Conservation (phyloP, 64 coral and sea anemone genomes). For the Acropora yongei region DNA sequence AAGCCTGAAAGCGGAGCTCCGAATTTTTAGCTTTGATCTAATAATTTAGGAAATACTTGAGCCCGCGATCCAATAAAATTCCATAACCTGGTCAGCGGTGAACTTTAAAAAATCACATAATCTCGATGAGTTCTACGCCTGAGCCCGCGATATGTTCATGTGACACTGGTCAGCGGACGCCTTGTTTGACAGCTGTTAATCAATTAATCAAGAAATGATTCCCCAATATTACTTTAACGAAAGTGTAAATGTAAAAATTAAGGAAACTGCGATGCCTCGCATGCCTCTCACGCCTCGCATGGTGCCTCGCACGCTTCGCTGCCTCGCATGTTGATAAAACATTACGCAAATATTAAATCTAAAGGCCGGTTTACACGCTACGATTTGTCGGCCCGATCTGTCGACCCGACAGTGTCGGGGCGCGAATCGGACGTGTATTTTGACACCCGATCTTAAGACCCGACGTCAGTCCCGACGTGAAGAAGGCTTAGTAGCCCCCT, state of each 20-base stretch:
- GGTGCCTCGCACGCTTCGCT: no score
- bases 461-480: no score
- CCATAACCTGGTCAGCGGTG: neutral
- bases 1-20: neutral
- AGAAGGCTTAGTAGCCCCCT: no score
- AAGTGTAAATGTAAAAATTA: neutral
- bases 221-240: neutral
- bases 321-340: no score
- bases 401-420: no score
- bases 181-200: neutral
- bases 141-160: neutral
- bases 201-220: neutral
- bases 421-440: no score
- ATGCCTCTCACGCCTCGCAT: neutral
- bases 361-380: no score
- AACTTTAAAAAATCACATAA: neutral
- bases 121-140: neutral
- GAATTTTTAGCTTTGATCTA: neutral
- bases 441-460: no score
- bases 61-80: neutral
- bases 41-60: neutral
- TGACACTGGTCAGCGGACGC: neutral
- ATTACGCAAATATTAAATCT: no score
- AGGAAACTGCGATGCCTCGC: neutral
- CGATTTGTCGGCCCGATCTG: no score